These are phyloP conservation scores for Dynastes hyllus DNA, from an alignment of 2,888 invertebrate species.

Conservation along the genomic window DNA sequence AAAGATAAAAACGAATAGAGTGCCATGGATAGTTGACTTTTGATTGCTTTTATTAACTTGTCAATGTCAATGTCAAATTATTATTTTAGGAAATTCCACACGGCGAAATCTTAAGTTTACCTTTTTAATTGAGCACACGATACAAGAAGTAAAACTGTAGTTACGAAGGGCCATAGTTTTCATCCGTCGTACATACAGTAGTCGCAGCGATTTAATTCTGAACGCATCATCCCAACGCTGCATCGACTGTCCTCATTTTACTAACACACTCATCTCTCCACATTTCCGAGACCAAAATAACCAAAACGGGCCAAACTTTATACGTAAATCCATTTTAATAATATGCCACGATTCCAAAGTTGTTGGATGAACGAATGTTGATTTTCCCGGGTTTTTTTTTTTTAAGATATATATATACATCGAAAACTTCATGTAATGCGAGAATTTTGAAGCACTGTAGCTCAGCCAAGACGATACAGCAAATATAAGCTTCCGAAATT, in stretches of 20 bases:
- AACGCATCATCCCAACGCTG: slow-evolving; percentile 61
- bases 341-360: slow-evolving; percentile 16
- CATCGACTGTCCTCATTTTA: slow-evolving; percentile 53
- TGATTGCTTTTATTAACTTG: too few relatives aligned
- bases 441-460: slow-evolving; percentile 71
- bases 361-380: not conserved
- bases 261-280: slow-evolving; percentile 52
- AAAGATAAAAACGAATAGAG: not conserved
- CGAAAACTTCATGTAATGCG: too few relatives aligned
- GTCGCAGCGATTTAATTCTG: slow-evolving; percentile 52
- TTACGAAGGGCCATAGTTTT: slow-evolving; percentile 62
- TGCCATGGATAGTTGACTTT: too few relatives aligned
- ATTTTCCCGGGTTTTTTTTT: too few relatives aligned
- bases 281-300: slow-evolving; percentile 49
- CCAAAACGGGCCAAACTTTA: slow-evolving; percentile 37
- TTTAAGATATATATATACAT: too few relatives aligned
- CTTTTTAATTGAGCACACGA: slow-evolving; percentile 8
- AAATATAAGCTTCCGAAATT: slow-evolving; percentile 21
- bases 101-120: not conserved
- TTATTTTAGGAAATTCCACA: too few relatives aligned
- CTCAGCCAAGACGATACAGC: slow-evolving; percentile 65
- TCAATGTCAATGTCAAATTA: too few relatives aligned
- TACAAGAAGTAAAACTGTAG: slow-evolving; percentile 59
- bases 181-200: slow-evolving; percentile 68
- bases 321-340: slow-evolving; percentile 12